Percentiles rank a stretch among this genome's conserved stretches.
Evolutionary conservation across 2,888 invertebrate species (phyloP).

Genomic region (Craniophora ligustri): DNA sequence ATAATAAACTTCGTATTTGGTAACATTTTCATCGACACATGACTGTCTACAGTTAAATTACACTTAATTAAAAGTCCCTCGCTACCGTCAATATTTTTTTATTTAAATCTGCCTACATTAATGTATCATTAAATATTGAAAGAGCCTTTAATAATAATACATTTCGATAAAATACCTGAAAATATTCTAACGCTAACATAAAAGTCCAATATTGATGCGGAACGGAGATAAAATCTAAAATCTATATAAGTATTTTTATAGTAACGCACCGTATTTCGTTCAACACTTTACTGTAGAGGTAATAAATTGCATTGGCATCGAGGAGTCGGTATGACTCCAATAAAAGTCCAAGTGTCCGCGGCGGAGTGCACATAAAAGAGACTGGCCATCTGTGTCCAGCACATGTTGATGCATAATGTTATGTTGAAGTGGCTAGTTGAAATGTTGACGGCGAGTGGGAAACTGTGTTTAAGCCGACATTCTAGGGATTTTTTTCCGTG

Average conservation of each 20-base stretch:
- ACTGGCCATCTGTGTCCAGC: slow-evolving; percentile 64
- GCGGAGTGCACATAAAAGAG: slow-evolving; percentile 67
- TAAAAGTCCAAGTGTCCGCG: slow-evolving; percentile 67
- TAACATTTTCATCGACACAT: too few relatives aligned
- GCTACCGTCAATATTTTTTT: neutral
- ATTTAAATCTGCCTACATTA: neutral
- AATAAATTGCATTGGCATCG: slow-evolving; percentile 55
- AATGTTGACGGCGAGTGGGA: slow-evolving; percentile 40
- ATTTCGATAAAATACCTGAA: neutral
- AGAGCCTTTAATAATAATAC: neutral
- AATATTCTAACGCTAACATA: neutral
- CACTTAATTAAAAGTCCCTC: too few relatives aligned
- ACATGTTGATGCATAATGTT: slow-evolving; percentile 52
- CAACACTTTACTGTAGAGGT: slow-evolving; percentile 24
- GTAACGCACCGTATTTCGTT: slow-evolving; percentile 20
- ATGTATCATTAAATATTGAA: too few relatives aligned
- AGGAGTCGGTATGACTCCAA: slow-evolving; percentile 56
- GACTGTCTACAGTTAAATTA: too few relatives aligned
- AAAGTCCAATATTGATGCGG: neutral
- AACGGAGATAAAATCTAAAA: slow-evolving; percentile 30
- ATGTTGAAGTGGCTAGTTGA: slow-evolving; percentile 41
- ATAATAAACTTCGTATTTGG: too few relatives aligned
- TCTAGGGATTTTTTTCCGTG: slow-evolving; percentile 9
- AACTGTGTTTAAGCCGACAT: slow-evolving; percentile 46
- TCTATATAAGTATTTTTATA: slow-evolving; percentile 39